Conservation (phyloP, 2,888 invertebrate genomes). For the Gibbula magus region DNA sequence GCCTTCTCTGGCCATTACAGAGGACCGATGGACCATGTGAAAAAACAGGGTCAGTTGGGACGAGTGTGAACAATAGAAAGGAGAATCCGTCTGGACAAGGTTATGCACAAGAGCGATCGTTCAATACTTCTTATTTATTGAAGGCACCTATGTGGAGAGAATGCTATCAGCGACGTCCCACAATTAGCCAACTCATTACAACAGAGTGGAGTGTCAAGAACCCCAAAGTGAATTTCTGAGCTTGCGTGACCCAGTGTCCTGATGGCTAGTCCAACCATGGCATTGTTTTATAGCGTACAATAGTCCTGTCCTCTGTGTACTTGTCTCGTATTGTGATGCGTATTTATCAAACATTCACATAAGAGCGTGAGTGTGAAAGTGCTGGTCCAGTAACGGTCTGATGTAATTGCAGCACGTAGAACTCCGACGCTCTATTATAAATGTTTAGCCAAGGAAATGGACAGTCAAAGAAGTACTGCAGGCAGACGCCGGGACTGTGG, state of each 20-base stretch:
- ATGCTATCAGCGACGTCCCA: neutral
- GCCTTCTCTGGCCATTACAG: neutral
- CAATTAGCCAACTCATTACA: neutral
- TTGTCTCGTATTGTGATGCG: neutral
- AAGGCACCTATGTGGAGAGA: neutral
- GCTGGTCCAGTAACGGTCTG: no score
- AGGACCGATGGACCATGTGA: neutral
- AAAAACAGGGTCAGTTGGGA: neutral
- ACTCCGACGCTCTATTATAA: no score
- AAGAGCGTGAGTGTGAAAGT: no score
- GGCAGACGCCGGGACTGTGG: no score
- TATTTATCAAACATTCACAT: neutral
- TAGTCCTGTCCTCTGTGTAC: neutral
- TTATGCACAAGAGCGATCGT: neutral
- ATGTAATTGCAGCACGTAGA: no score
- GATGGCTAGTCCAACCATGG: neutral
- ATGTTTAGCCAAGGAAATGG: no score
- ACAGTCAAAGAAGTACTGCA: no score
- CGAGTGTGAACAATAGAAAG: neutral
- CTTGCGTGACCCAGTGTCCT: neutral
- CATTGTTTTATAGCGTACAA: neutral
- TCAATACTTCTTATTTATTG: neutral
- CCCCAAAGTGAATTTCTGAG: neutral
- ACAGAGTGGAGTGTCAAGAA: neutral
- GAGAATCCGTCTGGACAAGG: neutral